Base-by-base conservation (phyloP, 2,113 vertebrate species). In the Salvelinus alpinus region DNA sequence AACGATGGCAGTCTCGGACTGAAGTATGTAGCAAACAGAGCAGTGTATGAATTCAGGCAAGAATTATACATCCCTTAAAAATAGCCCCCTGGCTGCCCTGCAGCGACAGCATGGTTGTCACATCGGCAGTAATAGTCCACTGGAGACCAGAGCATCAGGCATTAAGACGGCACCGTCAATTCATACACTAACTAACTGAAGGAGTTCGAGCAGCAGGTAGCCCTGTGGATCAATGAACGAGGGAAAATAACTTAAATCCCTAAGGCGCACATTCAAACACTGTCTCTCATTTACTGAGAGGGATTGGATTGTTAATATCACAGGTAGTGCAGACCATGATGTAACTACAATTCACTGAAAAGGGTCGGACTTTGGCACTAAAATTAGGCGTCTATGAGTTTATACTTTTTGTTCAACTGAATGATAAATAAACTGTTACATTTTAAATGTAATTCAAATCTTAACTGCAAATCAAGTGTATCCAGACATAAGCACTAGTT, bases 41-140 rank as follows among this genome's bases (percentile, higher is more conserved):
- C 38, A 2, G 38, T 44, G 38, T 44, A 44, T 9, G 9, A 11
- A 11, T 44, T 44, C 38, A 44, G 38, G 9, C 38, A 44, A 44
- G 38, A 44, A 44, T 70, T 25, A 47, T 24, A 70, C 68, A 70
- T 47, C 68, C n/a, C n/a, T 44, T 48, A 25, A 24, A 70, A 70
- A 70, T 70, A 70, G 59, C 13, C 68, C 34, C 14, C 68, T 48
- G 27, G 18, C 34, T 4, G 68, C 44, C 68, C 22, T 47, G 68
- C 68, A 44, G 38, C 8, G 9, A 11, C 38, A 11, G 11, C 38
- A 11, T 48, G 38, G 38, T 5, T 70, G 38, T 20, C n/a, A 29
- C 68, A 12, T 44, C 11, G 7, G 1, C 12, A 22, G 34, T 20
- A 70, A 62, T 62, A 22, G 59, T 62, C n/a, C 59, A 24, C 59